Evolutionary conservation across 1,140 invertebrate species (phyloP).

Genomic region (Drosophila busckii): DNA sequence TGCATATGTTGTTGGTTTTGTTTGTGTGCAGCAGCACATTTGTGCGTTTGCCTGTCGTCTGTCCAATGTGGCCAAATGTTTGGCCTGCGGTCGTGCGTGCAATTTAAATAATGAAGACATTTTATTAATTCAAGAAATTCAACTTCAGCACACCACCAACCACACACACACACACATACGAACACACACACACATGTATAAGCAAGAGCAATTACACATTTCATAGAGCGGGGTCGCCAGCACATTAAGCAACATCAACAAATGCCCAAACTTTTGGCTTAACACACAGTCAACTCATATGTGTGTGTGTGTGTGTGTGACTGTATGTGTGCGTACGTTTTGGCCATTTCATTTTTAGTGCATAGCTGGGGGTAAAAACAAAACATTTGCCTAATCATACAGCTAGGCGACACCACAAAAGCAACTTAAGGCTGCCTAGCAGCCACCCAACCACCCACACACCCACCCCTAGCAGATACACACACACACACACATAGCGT

Average conservation of each 20-base stretch:
- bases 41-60: too few species aligned
- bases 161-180: slow-evolving; percentile 16
- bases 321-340: slow-evolving; percentile 10
- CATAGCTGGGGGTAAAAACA: slow-evolving; percentile 70
- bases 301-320: slow-evolving; percentile 3
- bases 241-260: slow-evolving; percentile 62
- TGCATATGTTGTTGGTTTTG: slow-evolving; percentile 23
- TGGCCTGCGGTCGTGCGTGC: slow-evolving; percentile 63
- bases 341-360: slow-evolving; percentile 58
- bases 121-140: slow-evolving; percentile 76
- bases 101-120: slow-evolving; percentile 77
- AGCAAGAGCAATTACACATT: slow-evolving; percentile 56
- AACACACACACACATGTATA: slow-evolving; percentile 13
- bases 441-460: slow-evolving; percentile 4
- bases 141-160: slow-evolving; percentile 41
- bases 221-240: slow-evolving; percentile 48
- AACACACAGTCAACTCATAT: neutral
- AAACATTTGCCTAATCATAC: slow-evolving; percentile 76
- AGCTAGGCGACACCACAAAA: too few species aligned
- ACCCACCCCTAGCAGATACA: neutral
- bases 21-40: slow-evolving; percentile 27
- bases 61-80: too few species aligned
- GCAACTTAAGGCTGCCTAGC: too few species aligned
- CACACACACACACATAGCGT: slow-evolving; percentile 12
- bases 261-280: slow-evolving; percentile 31